Percentiles rank a stretch among this genome's conserved stretches.
Evolutionary conservation across 2,797 vertebrate species (phyloP).

Genomic region (Rhinophrynus dorsalis): DNA sequence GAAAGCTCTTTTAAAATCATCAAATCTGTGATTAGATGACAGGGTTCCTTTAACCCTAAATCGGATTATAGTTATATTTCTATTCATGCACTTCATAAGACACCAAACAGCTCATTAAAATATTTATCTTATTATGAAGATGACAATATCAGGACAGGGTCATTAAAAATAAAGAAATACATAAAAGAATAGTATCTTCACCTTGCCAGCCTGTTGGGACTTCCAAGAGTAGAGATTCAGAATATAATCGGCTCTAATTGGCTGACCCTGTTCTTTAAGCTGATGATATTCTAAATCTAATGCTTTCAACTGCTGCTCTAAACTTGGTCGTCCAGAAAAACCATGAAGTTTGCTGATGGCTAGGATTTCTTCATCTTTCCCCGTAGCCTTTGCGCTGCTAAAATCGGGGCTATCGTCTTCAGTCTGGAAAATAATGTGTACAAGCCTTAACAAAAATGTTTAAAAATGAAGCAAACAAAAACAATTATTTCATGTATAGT

Average conservation of each 20-base stretch:
- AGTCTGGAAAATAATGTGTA: conserved; percentile 43
- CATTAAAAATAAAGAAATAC: too few relatives aligned
- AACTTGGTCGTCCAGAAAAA: conserved; percentile 56
- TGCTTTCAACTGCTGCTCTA: conserved; percentile 68
- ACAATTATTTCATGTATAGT: too few relatives aligned
- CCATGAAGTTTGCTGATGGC: conserved; percentile 71
- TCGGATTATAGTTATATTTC: too few relatives aligned
- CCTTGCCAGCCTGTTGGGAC: conserved; percentile 65
- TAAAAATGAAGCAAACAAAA: too few relatives aligned
- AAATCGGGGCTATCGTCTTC: conserved; percentile 53
- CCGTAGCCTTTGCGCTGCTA: conserved; percentile 57
- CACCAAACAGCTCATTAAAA: too few relatives aligned
- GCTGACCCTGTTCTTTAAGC: conserved; percentile 67
- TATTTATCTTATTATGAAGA: too few relatives aligned
- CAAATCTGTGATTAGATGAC: too few relatives aligned
- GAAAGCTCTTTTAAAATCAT: too few relatives aligned
- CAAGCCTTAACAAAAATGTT: background rate
- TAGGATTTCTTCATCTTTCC: conserved; percentile 66
- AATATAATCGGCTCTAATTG: conserved; percentile 64
- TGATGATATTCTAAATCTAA: conserved; percentile 66
- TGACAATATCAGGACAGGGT: too few relatives aligned
- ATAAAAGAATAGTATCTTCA: conserved; percentile 36
- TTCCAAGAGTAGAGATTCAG: conserved; percentile 71
- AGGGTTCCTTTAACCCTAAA: too few relatives aligned
- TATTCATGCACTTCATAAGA: too few relatives aligned